Evolutionary conservation across 2,113 vertebrate genomes (phyloP).

Genomic region (Platichthys flesus): DNA sequence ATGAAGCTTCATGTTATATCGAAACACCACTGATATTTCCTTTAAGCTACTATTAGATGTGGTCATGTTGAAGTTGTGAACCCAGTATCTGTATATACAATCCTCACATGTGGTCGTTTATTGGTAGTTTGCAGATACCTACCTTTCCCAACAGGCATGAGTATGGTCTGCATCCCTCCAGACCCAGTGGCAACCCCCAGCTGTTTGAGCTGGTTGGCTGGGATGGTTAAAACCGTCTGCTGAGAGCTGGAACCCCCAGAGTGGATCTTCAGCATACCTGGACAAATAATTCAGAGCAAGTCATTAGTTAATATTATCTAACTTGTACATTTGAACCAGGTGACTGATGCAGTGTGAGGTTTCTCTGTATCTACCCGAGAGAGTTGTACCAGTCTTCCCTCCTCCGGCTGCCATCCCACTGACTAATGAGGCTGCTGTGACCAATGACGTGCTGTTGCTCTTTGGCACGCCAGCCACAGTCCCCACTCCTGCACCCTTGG

Average conservation of each 20-base stretch:
- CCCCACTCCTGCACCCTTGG: conserved; percentile 70
- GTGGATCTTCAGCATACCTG: conserved; percentile 95
- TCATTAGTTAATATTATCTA: background rate
- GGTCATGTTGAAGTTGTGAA: background rate
- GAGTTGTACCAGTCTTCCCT: conserved; percentile 83
- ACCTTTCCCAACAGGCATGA: conserved; percentile 97
- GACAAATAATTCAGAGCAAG: conserved; percentile 13
- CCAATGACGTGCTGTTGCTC: conserved; percentile 74
- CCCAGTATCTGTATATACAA: background rate
- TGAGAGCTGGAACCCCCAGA: conserved; percentile 89
- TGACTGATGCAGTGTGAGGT: background rate
- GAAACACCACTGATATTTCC: background rate
- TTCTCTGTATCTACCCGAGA: conserved; percentile 85
- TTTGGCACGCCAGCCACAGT: conserved; percentile 70
- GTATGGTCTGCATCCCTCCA: conserved; percentile 89
- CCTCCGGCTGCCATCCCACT: conserved; percentile 74
- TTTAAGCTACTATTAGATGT: background rate
- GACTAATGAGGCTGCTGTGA: conserved; percentile 85
- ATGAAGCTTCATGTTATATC: conserved; percentile 26
- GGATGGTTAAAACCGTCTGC: conserved; percentile 93
- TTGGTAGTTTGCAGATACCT: background rate
- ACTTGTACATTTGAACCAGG: background rate
- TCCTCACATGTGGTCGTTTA: background rate
- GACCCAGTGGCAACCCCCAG: conserved; percentile 86
- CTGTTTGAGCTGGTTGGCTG: conserved; percentile 93